A percentile compares a stretch with the other conserved stretches of the same genome.
phyloP scores from a whole-genome alignment of 92 coral and sea anemone species.

The Epizoanthus stellaris region DNA sequence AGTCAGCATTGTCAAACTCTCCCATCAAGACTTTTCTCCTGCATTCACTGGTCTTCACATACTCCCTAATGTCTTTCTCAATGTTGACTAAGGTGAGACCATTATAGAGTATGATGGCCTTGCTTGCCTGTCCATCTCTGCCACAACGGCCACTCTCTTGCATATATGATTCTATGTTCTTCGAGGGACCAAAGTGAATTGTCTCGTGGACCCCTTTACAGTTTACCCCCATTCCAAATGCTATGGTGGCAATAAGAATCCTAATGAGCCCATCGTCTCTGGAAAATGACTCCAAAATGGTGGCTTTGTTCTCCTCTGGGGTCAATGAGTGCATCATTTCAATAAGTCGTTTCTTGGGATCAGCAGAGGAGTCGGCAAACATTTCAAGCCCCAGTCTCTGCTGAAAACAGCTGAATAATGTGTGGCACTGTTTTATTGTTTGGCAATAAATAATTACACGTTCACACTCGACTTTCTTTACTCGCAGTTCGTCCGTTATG shows the following conservation, averaged over 20 bases:
- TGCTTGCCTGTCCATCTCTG: slow-evolving; percentile 67
- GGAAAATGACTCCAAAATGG: slow-evolving; percentile 51
- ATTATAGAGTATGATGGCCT: slow-evolving; percentile 47
- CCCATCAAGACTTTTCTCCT: slow-evolving; percentile 53
- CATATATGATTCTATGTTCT: slow-evolving; percentile 60
- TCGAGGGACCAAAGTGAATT: slow-evolving; percentile 78
- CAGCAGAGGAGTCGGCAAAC: not conserved
- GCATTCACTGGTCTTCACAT: slow-evolving; percentile 46
- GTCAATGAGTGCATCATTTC: slow-evolving; percentile 41
- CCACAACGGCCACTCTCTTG: slow-evolving; percentile 79
- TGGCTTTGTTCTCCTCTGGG: slow-evolving; percentile 39
- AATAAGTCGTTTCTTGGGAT: slow-evolving; percentile 23
- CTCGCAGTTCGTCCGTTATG: not conserved
- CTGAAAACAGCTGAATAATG: slow-evolving; percentile 2
- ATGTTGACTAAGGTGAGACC: slow-evolving; percentile 48
- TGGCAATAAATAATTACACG: slow-evolving; percentile 1
- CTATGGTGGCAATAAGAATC: slow-evolving; percentile 66
- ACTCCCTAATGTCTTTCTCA: slow-evolving; percentile 59
- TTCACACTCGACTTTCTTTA: not conserved
- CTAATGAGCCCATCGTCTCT: slow-evolving; percentile 26
- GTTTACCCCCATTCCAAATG: slow-evolving; percentile 75
- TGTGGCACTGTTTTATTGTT: not conserved
- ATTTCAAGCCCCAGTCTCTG: not conserved
- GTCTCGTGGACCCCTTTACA: slow-evolving; percentile 57
- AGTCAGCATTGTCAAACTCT: slow-evolving; percentile 41